Conservation (phyloP, 2,888 invertebrate genomes). For the Heliothis peltigera region DNA sequence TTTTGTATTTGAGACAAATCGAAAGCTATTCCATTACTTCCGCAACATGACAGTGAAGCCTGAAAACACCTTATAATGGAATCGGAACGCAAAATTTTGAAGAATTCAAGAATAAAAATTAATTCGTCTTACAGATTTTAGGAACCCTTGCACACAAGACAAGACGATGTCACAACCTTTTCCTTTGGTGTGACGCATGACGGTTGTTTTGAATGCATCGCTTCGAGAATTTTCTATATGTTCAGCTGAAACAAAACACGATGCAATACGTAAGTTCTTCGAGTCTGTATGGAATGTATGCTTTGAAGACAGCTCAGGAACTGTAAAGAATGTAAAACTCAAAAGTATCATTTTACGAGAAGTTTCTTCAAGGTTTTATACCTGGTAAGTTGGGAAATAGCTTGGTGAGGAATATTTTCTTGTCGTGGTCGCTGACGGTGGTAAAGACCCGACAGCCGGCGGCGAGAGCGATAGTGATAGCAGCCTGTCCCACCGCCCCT, state of each 20-base stretch:
- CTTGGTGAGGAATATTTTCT: conserved; percentile 73
- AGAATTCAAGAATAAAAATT: too few species aligned
- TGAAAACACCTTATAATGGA: conserved; percentile 36
- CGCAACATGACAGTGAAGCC: conserved; percentile 42
- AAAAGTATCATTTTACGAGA: too few species aligned
- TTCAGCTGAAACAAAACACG: conserved; percentile 64
- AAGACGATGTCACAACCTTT: conserved; percentile 71
- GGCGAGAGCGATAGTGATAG: conserved; percentile 73
- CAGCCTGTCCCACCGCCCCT: conserved; percentile 79
- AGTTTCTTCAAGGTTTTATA: conserved; percentile 47
- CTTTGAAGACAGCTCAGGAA: background rate
- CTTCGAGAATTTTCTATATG: conserved; percentile 77
- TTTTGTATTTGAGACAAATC: conserved; percentile 62
- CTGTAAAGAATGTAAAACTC: too few species aligned
- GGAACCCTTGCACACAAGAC: conserved; percentile 64
- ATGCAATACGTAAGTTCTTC: background rate
- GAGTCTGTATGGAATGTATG: too few species aligned
- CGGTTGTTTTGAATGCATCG: conserved; percentile 69
- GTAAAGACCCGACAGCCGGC: conserved; percentile 72
- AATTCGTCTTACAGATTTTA: conserved; percentile 70
- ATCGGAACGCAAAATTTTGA: too few species aligned
- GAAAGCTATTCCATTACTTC: conserved; percentile 54
- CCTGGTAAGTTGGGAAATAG: conserved; percentile 75
- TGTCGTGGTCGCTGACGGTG: conserved; percentile 72
- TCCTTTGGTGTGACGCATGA: conserved; percentile 67